Percentiles rank a stretch among this genome's conserved stretches.
phyloP scores from a whole-genome alignment of 2,888 invertebrate species.

The Hofmannophila pseudospretella region DNA sequence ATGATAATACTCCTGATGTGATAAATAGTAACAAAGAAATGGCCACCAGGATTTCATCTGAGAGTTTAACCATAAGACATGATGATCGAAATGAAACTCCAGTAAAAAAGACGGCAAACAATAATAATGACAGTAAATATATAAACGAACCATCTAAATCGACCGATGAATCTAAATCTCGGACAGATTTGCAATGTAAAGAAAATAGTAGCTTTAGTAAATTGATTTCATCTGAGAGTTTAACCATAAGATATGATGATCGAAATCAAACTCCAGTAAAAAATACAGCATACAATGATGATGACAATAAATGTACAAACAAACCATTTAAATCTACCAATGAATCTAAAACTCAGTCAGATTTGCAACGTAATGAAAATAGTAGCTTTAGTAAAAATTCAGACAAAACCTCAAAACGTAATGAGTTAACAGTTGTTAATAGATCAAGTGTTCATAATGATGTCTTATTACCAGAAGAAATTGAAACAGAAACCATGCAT shows the following conservation, averaged over 20 bases:
- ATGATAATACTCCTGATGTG: slow-evolving; percentile 44
- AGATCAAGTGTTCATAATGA: no score
- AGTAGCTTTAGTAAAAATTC: neutral
- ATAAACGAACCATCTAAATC: slow-evolving; percentile 5
- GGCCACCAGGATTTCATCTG: neutral
- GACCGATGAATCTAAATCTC: neutral
- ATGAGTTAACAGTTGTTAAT: no score
- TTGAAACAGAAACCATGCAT: slow-evolving; percentile 16
- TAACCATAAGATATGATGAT: neutral
- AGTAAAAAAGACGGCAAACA: slow-evolving; percentile 5
- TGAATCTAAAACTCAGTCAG: neutral
- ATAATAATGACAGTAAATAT: slow-evolving; percentile 9
- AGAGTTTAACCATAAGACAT: neutral
- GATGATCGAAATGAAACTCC: neutral
- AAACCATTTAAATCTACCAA: neutral
- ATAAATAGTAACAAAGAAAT: neutral
- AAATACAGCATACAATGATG: slow-evolving; percentile 8
- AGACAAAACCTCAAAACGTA: neutral
- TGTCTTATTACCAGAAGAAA: neutral
- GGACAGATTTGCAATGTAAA: slow-evolving; percentile 1
- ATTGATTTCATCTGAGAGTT: neutral
- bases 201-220: neutral
- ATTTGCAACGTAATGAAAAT: slow-evolving; percentile 1
- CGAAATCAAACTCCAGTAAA: neutral
- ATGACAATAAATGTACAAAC: slow-evolving; percentile 7